Conservation (phyloP, 1,140 invertebrate species). For the Drosophila arizonae region DNA sequence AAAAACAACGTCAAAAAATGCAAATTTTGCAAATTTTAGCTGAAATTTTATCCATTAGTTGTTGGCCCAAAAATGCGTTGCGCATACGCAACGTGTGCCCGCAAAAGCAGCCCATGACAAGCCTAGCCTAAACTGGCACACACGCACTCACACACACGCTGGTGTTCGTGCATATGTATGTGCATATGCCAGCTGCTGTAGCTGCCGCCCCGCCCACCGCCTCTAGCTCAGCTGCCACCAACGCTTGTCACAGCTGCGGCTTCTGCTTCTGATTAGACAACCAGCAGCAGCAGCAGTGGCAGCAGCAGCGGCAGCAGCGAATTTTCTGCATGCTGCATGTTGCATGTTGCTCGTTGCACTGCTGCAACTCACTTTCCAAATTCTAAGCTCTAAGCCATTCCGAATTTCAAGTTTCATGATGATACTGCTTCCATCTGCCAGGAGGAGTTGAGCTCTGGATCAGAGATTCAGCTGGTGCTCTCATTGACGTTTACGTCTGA, state of each 20-base stretch:
- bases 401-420: not conserved
- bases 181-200: conserved; percentile 34
- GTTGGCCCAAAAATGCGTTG: conserved; percentile 65
- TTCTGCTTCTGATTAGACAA: conserved; percentile 78
- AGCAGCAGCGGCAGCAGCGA: conserved; percentile 2
- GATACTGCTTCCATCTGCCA: not conserved
- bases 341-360: not conserved
- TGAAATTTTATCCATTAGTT: conserved; percentile 75
- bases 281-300: conserved; percentile 3
- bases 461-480: too few species aligned
- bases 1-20: conserved; percentile 77
- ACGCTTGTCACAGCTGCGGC: conserved; percentile 63
- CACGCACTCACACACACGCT: not conserved
- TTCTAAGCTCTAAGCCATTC: not conserved
- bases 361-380: not conserved
- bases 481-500: too few species aligned
- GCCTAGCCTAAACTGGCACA: not conserved
- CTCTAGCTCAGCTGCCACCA: not conserved
- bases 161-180: not conserved
- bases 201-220: not conserved
- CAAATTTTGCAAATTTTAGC: conserved; percentile 78
- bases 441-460: too few species aligned
- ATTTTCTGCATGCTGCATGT: conserved; percentile 1
- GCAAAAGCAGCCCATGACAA: conserved; percentile 1
- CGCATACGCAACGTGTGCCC: conserved; percentile 72